phyloP scores from a whole-genome alignment of 1,140 invertebrate genomes.

The Bombus superbus region DNA sequence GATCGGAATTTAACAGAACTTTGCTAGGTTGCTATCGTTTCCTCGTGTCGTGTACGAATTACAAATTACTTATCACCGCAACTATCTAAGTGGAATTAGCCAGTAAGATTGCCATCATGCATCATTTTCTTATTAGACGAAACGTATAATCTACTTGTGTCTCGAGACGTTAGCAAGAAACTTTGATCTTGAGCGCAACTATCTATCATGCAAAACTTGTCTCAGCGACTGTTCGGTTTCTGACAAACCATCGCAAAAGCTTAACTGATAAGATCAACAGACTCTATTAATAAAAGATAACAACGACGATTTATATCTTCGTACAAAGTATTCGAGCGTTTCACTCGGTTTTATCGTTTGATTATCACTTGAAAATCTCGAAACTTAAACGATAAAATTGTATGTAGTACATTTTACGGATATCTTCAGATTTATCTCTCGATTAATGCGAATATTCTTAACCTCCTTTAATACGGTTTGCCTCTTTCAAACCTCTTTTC shows the following conservation, averaged over 20 bases:
- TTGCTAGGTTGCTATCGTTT: background rate
- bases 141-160: slow-evolving; percentile 10
- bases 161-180: background rate
- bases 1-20: background rate
- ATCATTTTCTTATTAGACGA: slow-evolving; percentile 25
- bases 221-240: background rate
- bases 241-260: background rate
- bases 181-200: background rate
- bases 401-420: background rate
- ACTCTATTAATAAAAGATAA: background rate
- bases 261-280: background rate
- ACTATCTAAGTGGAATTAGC: slow-evolving; percentile 25
- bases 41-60: background rate
- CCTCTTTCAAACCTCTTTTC: background rate
- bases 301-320: background rate
- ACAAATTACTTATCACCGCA: background rate
- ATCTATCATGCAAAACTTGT: slow-evolving; percentile 13
- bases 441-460: background rate
- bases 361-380: too few relatives aligned
- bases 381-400: too few relatives aligned
- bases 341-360: background rate
- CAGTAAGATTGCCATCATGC: background rate
- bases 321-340: background rate
- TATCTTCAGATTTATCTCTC: background rate
- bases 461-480: background rate